A percentile compares a stretch with the other conserved stretches of the same genome.
These are phyloP conservation scores for Chloroclystis v-ata DNA, from an alignment of 2,888 invertebrate genomes.

Conservation along the genomic window DNA sequence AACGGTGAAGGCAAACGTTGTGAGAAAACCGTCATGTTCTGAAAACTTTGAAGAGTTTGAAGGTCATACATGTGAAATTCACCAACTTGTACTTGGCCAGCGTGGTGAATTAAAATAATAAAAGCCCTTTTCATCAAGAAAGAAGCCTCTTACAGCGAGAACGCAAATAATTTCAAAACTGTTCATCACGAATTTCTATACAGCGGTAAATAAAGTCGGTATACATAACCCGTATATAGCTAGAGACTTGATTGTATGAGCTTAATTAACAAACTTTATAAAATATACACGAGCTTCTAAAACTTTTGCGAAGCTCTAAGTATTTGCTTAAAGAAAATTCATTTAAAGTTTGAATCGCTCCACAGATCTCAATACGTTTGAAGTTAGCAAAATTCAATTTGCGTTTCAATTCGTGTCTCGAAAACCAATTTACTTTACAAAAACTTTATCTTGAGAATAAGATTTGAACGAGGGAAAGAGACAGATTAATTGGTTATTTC, in stretches of 20 bases:
- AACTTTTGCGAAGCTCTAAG: slow-evolving; percentile 12
- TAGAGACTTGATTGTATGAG: neutral
- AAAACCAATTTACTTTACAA: slow-evolving; percentile 27
- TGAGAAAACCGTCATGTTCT: no score
- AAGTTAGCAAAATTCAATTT: slow-evolving; percentile 29
- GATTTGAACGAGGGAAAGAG: neutral
- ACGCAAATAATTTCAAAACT: no score
- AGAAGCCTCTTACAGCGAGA: no score
- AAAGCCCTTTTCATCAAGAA: no score
- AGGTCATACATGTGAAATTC: no score
- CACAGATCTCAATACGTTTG: slow-evolving; percentile 26
- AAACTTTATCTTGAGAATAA: slow-evolving; percentile 20
- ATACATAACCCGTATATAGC: no score
- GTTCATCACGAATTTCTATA: no score
- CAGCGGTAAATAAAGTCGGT: no score
- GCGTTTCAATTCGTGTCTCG: slow-evolving; percentile 27
- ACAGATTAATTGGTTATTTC: neutral
- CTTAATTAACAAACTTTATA: slow-evolving; percentile 12
- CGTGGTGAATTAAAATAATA: no score
- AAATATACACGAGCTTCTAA: slow-evolving; percentile 15
- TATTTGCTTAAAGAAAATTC: slow-evolving; percentile 29
- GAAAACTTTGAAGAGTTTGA: no score
- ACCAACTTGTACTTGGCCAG: no score
- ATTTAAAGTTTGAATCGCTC: slow-evolving; percentile 27
- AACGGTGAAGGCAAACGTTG: no score